Base-by-base conservation (phyloP, 1,140 invertebrate species). In the Schlechtendalia chinensis region DNA sequence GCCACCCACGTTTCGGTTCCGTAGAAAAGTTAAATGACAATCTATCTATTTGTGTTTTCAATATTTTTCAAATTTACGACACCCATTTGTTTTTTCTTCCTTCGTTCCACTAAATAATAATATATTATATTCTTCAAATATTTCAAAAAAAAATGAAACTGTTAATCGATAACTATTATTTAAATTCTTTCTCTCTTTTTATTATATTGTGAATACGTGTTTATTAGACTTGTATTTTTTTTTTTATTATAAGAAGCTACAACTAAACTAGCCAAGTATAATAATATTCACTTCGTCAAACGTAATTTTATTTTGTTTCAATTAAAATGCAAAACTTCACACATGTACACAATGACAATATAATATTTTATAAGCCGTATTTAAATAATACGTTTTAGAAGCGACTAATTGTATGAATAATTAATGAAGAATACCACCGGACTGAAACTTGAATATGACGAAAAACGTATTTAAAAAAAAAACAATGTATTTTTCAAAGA, bases 271-370 rank as follows among this genome's bases (percentile, higher is more conserved):
- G 32, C 32, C 32, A 8, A 39, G 32, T n/a, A 50, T 12, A 50
- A 50, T 50, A 50, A 50, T 50, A 12, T 12, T 50, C 14, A 50
- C 47, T 50, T 50, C 47, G 16, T 45, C n/a, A 67, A 39, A 39
- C 63, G 32, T 39, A 12, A 67, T 67, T 39, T 67, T 10, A 11
- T 67, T 39, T 39, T 39, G 39, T 39, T 67, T 39, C 14, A 19
- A 67, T 67, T 67, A 67, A 67, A 39, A 39, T 67, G 29, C 32
- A 19, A n/a, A 39, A 29, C 32, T 12, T 22, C 32, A 67, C 63
- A 29, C n/a, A 11, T 67, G 32, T 22, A 16, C 63, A 22, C 29
- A 67, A 67, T 17, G 29, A 39, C 29, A 19, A 39, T 24, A 22
- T 39, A 45, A 67, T 22, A 67, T 39, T 12, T 67, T n/a, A 39